phyloP scores from a whole-genome alignment of 2,888 invertebrate species.

The Trachelus tabidus region DNA sequence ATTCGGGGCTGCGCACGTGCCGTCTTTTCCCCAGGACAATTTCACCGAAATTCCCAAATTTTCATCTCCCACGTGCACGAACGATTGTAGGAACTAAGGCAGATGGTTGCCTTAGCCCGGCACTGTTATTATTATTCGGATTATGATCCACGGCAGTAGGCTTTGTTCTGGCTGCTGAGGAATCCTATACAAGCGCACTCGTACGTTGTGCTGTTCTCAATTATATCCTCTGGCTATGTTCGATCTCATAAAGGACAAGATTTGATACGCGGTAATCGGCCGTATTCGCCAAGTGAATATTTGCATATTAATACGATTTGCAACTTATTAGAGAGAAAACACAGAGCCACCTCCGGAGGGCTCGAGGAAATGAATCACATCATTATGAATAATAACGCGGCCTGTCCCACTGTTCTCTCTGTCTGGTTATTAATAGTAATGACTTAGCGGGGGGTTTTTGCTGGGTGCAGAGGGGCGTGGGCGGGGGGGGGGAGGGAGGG shows the following conservation, averaged over 20 bases:
- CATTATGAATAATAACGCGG: conserved; percentile 57
- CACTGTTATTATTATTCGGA: neutral
- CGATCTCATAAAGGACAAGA: neutral
- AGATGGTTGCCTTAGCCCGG: neutral
- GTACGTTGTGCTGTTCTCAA: neutral
- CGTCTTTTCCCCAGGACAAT: conserved; percentile 1
- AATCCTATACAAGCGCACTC: neutral
- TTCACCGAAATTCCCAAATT: neutral
- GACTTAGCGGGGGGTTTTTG: conserved; percentile 50
- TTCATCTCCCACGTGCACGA: neutral
- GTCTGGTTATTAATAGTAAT: conserved; percentile 56
- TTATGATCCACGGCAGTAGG: neutral
- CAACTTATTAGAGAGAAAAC: conserved; percentile 24
- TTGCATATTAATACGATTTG: conserved; percentile 54
- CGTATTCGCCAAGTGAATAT: conserved; percentile 48
- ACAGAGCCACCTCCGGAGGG: conserved; percentile 18
- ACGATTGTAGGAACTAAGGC: neutral
- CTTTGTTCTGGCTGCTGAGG: neutral
- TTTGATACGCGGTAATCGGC: neutral
- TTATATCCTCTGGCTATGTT: neutral
- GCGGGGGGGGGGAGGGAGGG: conserved; percentile 4
- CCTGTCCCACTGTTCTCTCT: conserved; percentile 44
- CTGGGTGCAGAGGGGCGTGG: conserved; percentile 24
- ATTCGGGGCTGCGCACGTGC: neutral
- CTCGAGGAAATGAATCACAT: conserved; percentile 50